phyloP scores from a whole-genome alignment of 2,113 vertebrate species.

The Syrmaticus mikado region DNA sequence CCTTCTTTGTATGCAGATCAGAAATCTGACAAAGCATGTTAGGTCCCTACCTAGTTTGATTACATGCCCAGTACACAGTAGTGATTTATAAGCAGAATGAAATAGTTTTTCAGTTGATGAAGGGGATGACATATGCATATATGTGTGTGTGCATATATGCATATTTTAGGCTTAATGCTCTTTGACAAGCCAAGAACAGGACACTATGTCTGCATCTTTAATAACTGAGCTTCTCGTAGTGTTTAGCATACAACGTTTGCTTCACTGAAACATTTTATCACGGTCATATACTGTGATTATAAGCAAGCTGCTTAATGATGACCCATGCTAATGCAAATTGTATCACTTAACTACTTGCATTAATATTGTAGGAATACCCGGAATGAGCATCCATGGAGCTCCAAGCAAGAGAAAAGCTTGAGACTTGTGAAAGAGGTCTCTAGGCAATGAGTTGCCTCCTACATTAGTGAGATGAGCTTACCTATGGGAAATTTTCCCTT shows the following conservation, averaged over 20 bases:
- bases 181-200: conserved; percentile 1
- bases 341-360: conserved; percentile 2
- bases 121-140: background rate
- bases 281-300: background rate
- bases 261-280: conserved; percentile 15
- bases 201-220: background rate
- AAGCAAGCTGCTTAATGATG: conserved; percentile 12
- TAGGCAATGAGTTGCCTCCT: background rate
- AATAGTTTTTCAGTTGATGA: background rate
- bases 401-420: background rate
- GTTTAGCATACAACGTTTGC: background rate
- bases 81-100: background rate
- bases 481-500: background rate
- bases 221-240: background rate
- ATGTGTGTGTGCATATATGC: background rate
- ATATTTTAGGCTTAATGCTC: background rate
- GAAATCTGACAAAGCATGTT: background rate
- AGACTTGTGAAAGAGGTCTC: background rate
- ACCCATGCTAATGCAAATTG: background rate
- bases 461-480: background rate
- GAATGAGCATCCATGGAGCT: background rate
- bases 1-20: background rate
- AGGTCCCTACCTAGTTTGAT: background rate
- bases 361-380: background rate
- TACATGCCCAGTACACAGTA: background rate